Evolutionary conservation across 2,797 vertebrate genomes (phyloP).

Genomic region (Sebastes paucispinis): DNA sequence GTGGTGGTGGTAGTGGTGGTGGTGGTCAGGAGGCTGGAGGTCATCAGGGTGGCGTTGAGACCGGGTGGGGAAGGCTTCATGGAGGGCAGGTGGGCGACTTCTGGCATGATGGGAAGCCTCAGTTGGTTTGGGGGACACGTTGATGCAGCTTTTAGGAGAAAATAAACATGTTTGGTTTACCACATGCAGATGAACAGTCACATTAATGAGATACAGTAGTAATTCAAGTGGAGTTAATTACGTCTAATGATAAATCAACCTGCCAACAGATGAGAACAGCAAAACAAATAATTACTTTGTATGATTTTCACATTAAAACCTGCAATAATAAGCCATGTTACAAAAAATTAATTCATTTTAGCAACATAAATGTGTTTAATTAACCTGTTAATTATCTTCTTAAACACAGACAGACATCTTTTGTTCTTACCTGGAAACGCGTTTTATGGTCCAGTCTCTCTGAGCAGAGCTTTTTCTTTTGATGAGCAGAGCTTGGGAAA

Average conservation of each 20-base stretch:
- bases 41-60: neutral
- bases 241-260: neutral
- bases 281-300: neutral
- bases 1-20: slow-evolving; percentile 22
- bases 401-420: slow-evolving; percentile 5
- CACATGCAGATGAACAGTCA: neutral
- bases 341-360: neutral
- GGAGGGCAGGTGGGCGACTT: slow-evolving; percentile 34
- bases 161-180: neutral
- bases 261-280: neutral
- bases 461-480: slow-evolving; percentile 31
- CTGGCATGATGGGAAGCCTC: slow-evolving; percentile 44
- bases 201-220: neutral
- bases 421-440: slow-evolving; percentile 57
- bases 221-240: neutral
- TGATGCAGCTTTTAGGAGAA: neutral
- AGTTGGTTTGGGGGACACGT: neutral
- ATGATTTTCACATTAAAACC: neutral
- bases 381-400: slow-evolving; percentile 7
- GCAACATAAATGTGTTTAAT: neutral
- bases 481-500: slow-evolving; percentile 49
- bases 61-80: slow-evolving; percentile 4
- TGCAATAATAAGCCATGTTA: neutral
- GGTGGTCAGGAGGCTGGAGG: slow-evolving; percentile 3
- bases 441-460: slow-evolving; percentile 10